Conservation (phyloP, 2,888 invertebrate genomes). For the Harpalus rufipes region DNA sequence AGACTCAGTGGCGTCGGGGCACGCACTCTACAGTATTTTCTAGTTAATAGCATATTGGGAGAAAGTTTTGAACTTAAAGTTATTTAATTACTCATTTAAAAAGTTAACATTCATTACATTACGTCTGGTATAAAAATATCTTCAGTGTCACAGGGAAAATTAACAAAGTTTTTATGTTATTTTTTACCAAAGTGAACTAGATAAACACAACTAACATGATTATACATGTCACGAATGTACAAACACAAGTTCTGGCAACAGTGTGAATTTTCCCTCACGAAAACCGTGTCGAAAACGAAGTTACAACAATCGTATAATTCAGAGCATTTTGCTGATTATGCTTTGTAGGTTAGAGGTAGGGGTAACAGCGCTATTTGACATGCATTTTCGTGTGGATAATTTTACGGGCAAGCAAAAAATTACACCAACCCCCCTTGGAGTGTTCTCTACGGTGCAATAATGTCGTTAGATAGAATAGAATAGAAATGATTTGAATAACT, state of each 20-base stretch:
- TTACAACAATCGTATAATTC: slow-evolving; percentile 25
- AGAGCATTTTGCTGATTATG: slow-evolving; percentile 47
- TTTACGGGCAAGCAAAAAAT: slow-evolving; percentile 7
- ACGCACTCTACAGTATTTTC: too few species aligned
- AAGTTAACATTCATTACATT: too few species aligned
- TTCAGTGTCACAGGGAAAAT: not conserved
- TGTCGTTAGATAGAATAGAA: too few species aligned
- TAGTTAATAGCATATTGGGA: too few species aligned
- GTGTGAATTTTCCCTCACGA: slow-evolving; percentile 23
- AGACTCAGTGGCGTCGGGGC: too few species aligned
- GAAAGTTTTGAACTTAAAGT: too few species aligned
- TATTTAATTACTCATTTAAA: too few species aligned
- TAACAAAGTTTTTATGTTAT: not conserved
- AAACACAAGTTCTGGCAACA: not conserved
- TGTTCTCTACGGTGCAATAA: slow-evolving; percentile 28
- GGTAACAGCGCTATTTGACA: slow-evolving; percentile 33
- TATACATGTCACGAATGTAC: slow-evolving; percentile 8
- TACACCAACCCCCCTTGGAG: not conserved
- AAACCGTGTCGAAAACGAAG: slow-evolving; percentile 37
- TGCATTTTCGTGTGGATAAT: slow-evolving; percentile 59
- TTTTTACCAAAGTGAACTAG: not conserved
- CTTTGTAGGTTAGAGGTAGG: slow-evolving; percentile 1
- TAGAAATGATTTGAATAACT: too few species aligned
- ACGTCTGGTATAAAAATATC: not conserved
- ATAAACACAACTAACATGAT: not conserved